These are phyloP conservation scores for Papilio elwesi DNA, from an alignment of 2,888 invertebrate species.

Conservation along the genomic window DNA sequence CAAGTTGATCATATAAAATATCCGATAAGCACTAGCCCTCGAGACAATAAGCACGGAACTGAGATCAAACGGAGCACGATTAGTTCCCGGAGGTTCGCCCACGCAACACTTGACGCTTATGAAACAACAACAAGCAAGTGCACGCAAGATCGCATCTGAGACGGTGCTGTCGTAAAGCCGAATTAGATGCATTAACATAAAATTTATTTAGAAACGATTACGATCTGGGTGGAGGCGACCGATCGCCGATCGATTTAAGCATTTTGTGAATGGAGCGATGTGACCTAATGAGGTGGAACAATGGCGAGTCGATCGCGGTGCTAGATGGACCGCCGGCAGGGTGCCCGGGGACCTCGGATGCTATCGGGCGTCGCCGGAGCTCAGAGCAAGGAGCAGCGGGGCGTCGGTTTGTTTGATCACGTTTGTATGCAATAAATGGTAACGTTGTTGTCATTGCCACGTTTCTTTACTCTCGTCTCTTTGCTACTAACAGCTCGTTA, in stretches of 20 bases:
- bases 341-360: conserved; percentile 67
- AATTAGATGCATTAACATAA: conserved; percentile 71
- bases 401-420: conserved; percentile 49
- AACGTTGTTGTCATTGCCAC: conserved; percentile 8
- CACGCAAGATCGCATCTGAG: conserved; percentile 60
- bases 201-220: conserved; percentile 65
- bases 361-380: conserved; percentile 60
- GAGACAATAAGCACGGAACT: conserved; percentile 30
- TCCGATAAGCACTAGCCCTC: conserved; percentile 30
- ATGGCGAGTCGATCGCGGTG: conserved; percentile 66
- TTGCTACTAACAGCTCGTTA: not conserved
- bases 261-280: conserved; percentile 53
- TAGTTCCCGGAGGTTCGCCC: conserved; percentile 55
- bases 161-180: conserved; percentile 57
- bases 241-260: conserved; percentile 49
- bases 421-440: conserved; percentile 33
- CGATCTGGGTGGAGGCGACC: conserved; percentile 39
- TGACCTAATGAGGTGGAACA: conserved; percentile 62
- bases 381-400: conserved; percentile 56
- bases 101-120: conserved; percentile 71
- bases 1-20: conserved; percentile 18
- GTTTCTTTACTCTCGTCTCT: not conserved
- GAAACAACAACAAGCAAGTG: conserved; percentile 51
- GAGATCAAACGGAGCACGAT: conserved; percentile 41
- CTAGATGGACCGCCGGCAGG: conserved; percentile 44